Conservation (phyloP, 2,797 vertebrate genomes). For the Channallabes apus region DNA sequence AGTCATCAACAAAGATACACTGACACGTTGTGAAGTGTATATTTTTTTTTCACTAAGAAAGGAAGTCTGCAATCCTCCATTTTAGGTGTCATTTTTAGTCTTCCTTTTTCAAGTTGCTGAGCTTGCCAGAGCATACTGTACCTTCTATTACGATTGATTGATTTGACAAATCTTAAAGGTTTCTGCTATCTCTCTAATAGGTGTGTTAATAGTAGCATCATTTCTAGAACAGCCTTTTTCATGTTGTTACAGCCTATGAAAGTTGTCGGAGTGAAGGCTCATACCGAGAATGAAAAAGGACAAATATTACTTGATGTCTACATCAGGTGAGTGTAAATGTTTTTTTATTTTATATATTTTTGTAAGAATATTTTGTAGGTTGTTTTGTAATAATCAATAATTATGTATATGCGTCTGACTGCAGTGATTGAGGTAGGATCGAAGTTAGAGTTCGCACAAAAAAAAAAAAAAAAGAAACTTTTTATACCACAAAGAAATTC, state of each 20-base stretch:
- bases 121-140: too few species aligned
- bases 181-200: too few species aligned
- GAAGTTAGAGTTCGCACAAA: neutral
- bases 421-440: neutral
- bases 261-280: conserved; percentile 87
- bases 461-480: neutral
- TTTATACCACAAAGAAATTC: too few species aligned
- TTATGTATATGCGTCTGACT: neutral
- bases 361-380: too few species aligned
- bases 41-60: too few species aligned
- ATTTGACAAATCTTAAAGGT: too few species aligned
- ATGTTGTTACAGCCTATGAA: conserved; percentile 80
- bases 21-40: too few species aligned
- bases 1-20: too few species aligned
- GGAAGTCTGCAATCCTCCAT: too few species aligned
- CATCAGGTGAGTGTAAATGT: conserved; percentile 78
- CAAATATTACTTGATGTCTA: conserved; percentile 91
- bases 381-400: neutral
- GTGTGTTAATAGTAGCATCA: neutral
- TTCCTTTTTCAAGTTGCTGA: too few species aligned
- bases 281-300: conserved; percentile 83
- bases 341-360: neutral
- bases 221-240: neutral
- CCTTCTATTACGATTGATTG: too few species aligned
- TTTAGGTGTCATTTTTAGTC: too few species aligned